A percentile compares a stretch with the other conserved stretches of the same genome.
These are phyloP conservation scores for Cyprinodon tularosa DNA, from an alignment of 2,113 vertebrate species.

Conservation along the genomic window DNA sequence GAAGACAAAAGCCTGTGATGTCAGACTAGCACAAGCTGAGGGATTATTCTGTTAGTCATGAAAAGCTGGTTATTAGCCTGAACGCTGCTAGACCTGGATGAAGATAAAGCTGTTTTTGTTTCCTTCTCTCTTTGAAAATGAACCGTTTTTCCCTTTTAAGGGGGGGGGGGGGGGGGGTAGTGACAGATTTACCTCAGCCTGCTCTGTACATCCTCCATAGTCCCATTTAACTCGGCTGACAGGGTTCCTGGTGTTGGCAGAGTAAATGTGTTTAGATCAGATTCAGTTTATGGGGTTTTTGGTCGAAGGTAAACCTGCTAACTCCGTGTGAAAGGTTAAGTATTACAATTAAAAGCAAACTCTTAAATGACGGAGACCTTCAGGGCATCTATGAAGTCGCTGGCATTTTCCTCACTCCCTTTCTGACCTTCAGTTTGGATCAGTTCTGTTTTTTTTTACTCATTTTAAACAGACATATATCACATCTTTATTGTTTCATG, in stretches of 20 bases:
- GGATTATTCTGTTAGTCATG: conserved; percentile 33
- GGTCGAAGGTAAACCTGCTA: neutral
- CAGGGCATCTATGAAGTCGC: neutral
- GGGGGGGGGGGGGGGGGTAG: neutral
- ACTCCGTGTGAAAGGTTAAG: neutral
- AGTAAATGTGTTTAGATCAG: neutral
- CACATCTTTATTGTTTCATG: neutral
- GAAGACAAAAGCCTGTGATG: conserved; percentile 7
- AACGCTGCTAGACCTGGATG: neutral
- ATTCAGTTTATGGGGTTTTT: neutral
- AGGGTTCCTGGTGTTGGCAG: neutral
- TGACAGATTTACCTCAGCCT: neutral
- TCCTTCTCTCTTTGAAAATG: neutral
- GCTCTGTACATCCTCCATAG: neutral
- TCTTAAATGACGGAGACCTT: neutral
- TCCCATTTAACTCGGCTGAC: neutral
- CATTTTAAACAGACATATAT: no score
- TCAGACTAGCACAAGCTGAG: conserved; percentile 18
- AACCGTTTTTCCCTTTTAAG: neutral
- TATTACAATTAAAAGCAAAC: neutral
- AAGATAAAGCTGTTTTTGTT: neutral
- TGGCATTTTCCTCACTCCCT: neutral
- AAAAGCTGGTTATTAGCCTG: conserved; percentile 8
- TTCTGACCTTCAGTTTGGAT: neutral
- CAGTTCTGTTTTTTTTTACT: neutral